phyloP scores from a whole-genome alignment of 2,797 vertebrate species.

The Anguilla marmorata region DNA sequence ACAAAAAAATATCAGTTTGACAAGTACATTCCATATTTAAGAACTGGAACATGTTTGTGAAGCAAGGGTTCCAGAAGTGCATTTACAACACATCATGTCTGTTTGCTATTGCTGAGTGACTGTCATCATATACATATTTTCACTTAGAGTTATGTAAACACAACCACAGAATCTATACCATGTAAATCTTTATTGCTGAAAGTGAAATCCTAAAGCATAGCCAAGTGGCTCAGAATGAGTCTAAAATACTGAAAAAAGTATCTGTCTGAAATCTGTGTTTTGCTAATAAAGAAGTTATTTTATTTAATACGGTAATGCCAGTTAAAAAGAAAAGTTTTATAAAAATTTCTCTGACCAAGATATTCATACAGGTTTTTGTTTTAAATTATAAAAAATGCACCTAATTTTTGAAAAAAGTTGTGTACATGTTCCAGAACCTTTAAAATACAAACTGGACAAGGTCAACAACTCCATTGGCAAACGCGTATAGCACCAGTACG shows the following conservation, averaged over 20 bases:
- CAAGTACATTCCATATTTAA: slow-evolving; percentile 67
- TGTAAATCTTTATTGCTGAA: slow-evolving; percentile 42
- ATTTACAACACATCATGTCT: slow-evolving; percentile 50
- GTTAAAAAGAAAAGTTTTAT: slow-evolving; percentile 36
- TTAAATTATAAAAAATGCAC: slow-evolving; percentile 54
- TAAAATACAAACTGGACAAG: slow-evolving; percentile 62
- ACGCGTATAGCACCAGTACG: slow-evolving; percentile 84
- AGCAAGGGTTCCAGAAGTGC: slow-evolving; percentile 64
- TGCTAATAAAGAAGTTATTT: slow-evolving; percentile 49
- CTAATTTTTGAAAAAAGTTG: slow-evolving; percentile 42
- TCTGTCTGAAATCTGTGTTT: slow-evolving; percentile 46
- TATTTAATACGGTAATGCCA: slow-evolving; percentile 48
- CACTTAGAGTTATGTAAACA: slow-evolving; percentile 54
- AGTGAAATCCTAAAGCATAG: slow-evolving; percentile 43
- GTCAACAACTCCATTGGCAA: slow-evolving; percentile 65
- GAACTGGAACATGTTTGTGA: slow-evolving; percentile 57
- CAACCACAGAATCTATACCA: slow-evolving; percentile 48
- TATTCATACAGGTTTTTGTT: slow-evolving; percentile 61
- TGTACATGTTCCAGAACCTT: slow-evolving; percentile 49
- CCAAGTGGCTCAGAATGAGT: slow-evolving; percentile 12
- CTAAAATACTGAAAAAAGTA: slow-evolving; percentile 23
- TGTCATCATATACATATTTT: slow-evolving; percentile 52
- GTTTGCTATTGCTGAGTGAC: slow-evolving; percentile 41
- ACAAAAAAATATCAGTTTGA: slow-evolving; percentile 59
- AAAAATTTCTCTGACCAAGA: slow-evolving; percentile 53